Conservation (phyloP, 1,140 invertebrate genomes). For the Bombus waltoni region DNA sequence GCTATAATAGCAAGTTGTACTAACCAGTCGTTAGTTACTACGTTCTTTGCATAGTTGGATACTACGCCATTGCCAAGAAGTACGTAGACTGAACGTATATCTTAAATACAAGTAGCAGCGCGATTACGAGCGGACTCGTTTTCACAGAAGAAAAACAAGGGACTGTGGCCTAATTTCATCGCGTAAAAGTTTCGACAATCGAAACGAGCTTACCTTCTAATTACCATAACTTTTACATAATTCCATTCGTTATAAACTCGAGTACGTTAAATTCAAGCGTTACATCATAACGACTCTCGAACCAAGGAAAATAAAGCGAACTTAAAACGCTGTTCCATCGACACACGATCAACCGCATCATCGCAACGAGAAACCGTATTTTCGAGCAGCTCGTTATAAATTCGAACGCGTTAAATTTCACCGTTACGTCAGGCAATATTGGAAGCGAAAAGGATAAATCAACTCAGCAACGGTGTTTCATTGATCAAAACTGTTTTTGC, state of each 20-base stretch:
- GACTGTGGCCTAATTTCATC: not conserved
- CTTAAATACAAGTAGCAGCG: not conserved
- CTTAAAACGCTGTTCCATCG: not conserved
- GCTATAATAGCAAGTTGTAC: not conserved
- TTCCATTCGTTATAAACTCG: not conserved
- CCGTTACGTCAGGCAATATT: not conserved
- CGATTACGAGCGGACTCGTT: not conserved
- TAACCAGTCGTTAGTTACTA: not conserved
- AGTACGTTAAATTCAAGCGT: not conserved
- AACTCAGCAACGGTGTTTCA: not conserved
- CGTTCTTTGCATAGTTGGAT: too few relatives aligned
- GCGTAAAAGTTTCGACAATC: not conserved
- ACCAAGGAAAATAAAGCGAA: not conserved
- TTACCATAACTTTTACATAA: constrained; percentile 19
- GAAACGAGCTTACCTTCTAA: not conserved
- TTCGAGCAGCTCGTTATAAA: not conserved
- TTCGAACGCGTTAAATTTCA: not conserved
- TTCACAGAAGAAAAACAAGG: not conserved
- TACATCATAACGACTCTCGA: too few relatives aligned
- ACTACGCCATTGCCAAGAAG: too few relatives aligned
- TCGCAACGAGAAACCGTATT: not conserved
- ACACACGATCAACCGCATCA: not conserved
- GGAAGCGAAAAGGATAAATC: too few relatives aligned
- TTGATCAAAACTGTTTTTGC: not conserved
- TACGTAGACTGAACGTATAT: too few relatives aligned